Evolutionary conservation across 2,888 invertebrate genomes (phyloP).

Genomic region (Galerucella pusilla): DNA sequence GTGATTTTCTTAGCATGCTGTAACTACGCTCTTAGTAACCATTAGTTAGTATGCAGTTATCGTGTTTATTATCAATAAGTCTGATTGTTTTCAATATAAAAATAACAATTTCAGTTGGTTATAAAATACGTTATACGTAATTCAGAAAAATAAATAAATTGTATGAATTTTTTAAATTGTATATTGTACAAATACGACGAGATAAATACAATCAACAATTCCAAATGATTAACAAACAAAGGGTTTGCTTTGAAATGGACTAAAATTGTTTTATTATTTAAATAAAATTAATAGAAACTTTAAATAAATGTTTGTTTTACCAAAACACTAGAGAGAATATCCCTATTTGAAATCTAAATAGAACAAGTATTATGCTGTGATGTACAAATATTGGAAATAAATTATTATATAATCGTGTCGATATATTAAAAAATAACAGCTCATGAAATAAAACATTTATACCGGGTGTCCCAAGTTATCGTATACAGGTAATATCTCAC

Average conservation of each 20-base stretch:
- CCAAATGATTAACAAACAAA: constrained; percentile 33
- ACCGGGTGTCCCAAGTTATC: no score
- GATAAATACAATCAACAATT: constrained; percentile 12
- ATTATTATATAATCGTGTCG: constrained; percentile 18
- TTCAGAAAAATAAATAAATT: neutral
- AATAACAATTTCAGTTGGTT: no score
- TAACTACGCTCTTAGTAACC: no score
- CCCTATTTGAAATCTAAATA: constrained; percentile 28
- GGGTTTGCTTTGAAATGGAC: constrained; percentile 19
- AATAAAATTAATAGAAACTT: constrained; percentile 34
- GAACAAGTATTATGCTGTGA: constrained; percentile 20
- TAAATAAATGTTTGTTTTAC: constrained; percentile 23
- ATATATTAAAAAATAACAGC: constrained; percentile 25
- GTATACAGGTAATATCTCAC: no score
- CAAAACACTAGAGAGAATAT: constrained; percentile 26
- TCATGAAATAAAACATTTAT: neutral
- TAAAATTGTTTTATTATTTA: constrained; percentile 32
- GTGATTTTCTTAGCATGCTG: no score
- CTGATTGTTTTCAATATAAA: no score
- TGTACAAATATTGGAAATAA: constrained; percentile 30
- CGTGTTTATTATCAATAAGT: no score
- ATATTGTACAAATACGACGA: neutral
- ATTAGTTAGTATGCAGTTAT: no score
- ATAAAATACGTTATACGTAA: no score
- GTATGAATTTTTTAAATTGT: neutral